Base-by-base conservation (phyloP, 2,797 vertebrate species). In the Rhynchotus rufescens region DNA sequence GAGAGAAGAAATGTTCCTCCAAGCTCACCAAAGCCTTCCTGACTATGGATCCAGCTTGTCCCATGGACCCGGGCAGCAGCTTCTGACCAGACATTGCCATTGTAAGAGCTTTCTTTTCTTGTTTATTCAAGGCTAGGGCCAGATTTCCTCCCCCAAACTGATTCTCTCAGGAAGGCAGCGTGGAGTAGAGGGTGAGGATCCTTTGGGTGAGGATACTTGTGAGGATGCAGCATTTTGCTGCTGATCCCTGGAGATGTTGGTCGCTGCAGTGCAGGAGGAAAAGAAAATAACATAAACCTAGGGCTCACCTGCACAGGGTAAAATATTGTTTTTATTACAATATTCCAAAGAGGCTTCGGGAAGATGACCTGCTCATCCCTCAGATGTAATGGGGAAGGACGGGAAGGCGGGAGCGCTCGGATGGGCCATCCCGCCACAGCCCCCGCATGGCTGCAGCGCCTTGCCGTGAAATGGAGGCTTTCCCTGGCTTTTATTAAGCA, bases 401-500 rank as follows among this genome's bases (percentile, higher is more conserved):
- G 15, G 59, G 61, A 36, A 19, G 60, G 45, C 32, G 15, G 59
- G 60, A 80, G 47, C 1, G 0, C 10, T 84, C 26, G 71, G 26
- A 57, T 56, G 64, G 77, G 78, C 86, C 85, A 56, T 21, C 9
- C 34, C 2, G 0, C 15, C 59, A 73, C 74, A 80, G 64, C 56
- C 75, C 71, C 23, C 8, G 4, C 49, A 4, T 71, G 77, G 72
- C 76, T 85, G 69, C 54, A 90, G 67, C 49, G 84, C 69, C 57
- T 15, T 44, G 26, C 72, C 56, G n/a, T 76, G 61, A 86, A 88
- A 77, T 57, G 69, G 72, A 69, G 84, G 59, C 49, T 69, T 91
- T 92, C 84, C 81, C 96, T 92, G 93, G 66, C 74, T 88, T 93
- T 80, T 90, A 65, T 94, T 94, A 94, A 36, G 36, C 36, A 89